Evolutionary conservation across 2,888 invertebrate genomes (phyloP).

Genomic region (Allolobophora icterica): DNA sequence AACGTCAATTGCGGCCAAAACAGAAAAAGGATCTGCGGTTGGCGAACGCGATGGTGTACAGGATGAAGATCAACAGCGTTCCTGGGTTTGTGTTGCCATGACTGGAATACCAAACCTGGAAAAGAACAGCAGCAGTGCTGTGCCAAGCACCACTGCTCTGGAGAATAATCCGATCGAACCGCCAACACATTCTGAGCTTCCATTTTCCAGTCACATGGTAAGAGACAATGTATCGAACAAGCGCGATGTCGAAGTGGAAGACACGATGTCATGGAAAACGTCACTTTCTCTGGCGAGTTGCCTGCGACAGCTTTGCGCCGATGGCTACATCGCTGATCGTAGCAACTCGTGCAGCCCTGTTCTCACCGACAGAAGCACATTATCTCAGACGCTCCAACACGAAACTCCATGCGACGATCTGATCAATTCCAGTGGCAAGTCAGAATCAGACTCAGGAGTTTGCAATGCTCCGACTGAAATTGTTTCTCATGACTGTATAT

Average conservation of each 20-base stretch:
- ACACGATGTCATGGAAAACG: background rate
- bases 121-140: background rate
- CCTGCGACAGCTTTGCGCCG: background rate
- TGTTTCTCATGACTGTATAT: background rate
- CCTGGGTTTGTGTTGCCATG: slow-evolving; percentile 27
- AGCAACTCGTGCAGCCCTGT: slow-evolving; percentile 21
- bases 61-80: background rate
- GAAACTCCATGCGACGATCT: background rate
- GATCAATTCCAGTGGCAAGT: background rate
- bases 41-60: background rate
- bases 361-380: background rate
- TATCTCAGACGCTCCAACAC: background rate
- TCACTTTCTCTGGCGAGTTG: background rate
- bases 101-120: background rate
- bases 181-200: background rate
- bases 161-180: background rate
- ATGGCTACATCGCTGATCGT: background rate
- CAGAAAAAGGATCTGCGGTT: background rate
- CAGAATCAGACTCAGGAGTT: background rate
- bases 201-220: background rate
- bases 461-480: background rate
- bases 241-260: background rate
- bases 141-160: background rate
- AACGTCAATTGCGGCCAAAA: background rate
- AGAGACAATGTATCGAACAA: background rate